Evolutionary conservation across 2,797 vertebrate genomes (phyloP), one percentile per base, ranked within the genome.

Genomic region (Caiman crocodilus): DNA sequence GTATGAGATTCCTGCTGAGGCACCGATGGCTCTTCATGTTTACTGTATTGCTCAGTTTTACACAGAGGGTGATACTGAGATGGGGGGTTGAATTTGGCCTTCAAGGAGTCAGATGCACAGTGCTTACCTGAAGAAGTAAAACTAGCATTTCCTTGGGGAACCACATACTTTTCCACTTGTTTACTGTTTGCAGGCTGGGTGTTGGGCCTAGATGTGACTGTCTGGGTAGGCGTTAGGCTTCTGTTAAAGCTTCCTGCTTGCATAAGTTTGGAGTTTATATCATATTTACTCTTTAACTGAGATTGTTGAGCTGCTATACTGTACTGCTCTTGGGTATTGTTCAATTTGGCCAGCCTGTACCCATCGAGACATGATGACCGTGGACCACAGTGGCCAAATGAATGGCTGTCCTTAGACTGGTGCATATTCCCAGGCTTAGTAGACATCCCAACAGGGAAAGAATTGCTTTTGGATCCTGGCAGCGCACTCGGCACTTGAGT

Each of bases 81-180:
- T 0, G 84, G 94, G 23, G 96, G 92, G 80, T 7, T 94, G 90
- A 95, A 97, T 94, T 97, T 98, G 97, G 97, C 97, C 96, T 98
- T 98, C 80, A 92, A 90, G 82, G 98, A 96, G 85, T 99, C 98
- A 0, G 98, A 96, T 10, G 96, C 95, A 61, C 97, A 97, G 69
- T 98, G 98, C 97, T 98, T 99, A 97, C 95, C 98, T 77, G 98
- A 96, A 93, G 99, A 93, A 91, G 97, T 97, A 88, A 98, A 99
- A 87, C 98, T 97, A 21, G 98, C 78, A 82, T 98, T 98, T 75
- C 98, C 98, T 2, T 98, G 98, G n/a, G 99, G 97, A 79, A 98
- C 92, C 63, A 90, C 82, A 7, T 97, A 98, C 60, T 98, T 98
- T 64, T 99, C 99, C 18, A 91, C 94, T 58, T 95, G 97, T 89